Base-by-base conservation (phyloP, 1,140 invertebrate genomes). In the Nymphalis io region DNA sequence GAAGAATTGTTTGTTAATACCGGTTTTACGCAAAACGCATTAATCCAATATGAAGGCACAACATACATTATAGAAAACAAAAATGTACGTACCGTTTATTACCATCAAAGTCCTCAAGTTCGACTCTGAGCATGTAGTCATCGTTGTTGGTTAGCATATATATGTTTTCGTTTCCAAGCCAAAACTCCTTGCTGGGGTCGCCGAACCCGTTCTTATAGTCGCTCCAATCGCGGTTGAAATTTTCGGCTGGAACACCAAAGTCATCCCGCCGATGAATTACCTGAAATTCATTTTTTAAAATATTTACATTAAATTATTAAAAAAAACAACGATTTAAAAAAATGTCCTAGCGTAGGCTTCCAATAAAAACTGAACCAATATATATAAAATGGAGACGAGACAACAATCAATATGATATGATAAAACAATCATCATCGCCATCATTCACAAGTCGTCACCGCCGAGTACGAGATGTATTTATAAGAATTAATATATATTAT, bases 141-240 rank as follows among this genome's bases (percentile, higher is more conserved):
- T 98, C 97, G 79, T 98, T 97, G 81, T 98, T 98, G n/a, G 97
- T 98, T 15, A 99, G 92, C 95, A 97, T 96, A 85, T 98, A 98
- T 68, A 98, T 97, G 81, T 98, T 97, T 81, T 98, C 97, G 82
- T 98, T 98, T 40, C 98, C 98, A 16, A 99, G 92, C 97, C 97
- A 98, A 89, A 98, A 97, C 89, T 98, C 97, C 72, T 96, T 95
- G 16, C 94, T 95, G 0, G 97, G 96, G 88, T 98, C 96, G 4
- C 98, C 98, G 84, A 99, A 99, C 13, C 98, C 98, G 79, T 98
- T 96, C 86, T 98, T 97, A 87, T 99, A 99, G 81, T 98, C 97
- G n/a, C 95, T 94, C 98, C 98, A 99, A 80, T 98, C 97, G 13
- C 97, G 92, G 85, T 98, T 97, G 92, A 99, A 99, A 84, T 96